Base-by-base conservation (phyloP, 2,113 vertebrate genomes). In the Erinaceus europaeus region DNA sequence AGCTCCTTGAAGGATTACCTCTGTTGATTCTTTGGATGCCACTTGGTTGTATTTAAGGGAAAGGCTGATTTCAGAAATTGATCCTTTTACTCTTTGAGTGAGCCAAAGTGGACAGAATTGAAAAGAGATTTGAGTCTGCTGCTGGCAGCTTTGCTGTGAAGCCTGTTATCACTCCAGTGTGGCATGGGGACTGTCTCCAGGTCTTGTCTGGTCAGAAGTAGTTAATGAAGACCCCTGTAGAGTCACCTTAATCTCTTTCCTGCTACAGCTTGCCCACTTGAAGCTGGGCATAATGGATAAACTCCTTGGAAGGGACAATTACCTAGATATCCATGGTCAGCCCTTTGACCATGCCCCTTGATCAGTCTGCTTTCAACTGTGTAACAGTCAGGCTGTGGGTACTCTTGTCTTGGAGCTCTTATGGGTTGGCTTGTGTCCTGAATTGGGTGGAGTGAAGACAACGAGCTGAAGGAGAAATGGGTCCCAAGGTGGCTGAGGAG, bases 221-320 rank as follows among this genome's bases (percentile, higher is more conserved):
- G 90, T 81, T 95, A 90, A 93, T 80, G 93, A 93, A 92, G 86
- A 71, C 88, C 84, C 13, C 4, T 52, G 42, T 17, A 94, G 80
- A 13, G 40, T 65, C 82, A 64, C 91, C 93, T 94, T 96, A 91
- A 96, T 96, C 93, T 95, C 82, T 92, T 76, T 52, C 9, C 71
- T 79, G 29, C 83, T 80, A 59, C 15, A 80, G 80, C 83, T 71
- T 75, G 25, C 48, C 6, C 74, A 42, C 73, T 88, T 82, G 27
- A 85, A 96, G 89, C 88, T 88, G 69, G 81, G 78, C 25, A 72
- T 94, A 77, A 95, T 44, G 89, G 90, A 94, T 90, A 89, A 96
- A 80, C 27, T 92, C 15, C 40, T 9, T 75, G 93, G 93, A 94
- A 94, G 78, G 93, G 71, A 65, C 75, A 81, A 36, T 79, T 29